Evolutionary conservation across 1,140 invertebrate species (phyloP), one percentile per base, ranked within the genome.

Genomic region (Oreohelix idahoensis): DNA sequence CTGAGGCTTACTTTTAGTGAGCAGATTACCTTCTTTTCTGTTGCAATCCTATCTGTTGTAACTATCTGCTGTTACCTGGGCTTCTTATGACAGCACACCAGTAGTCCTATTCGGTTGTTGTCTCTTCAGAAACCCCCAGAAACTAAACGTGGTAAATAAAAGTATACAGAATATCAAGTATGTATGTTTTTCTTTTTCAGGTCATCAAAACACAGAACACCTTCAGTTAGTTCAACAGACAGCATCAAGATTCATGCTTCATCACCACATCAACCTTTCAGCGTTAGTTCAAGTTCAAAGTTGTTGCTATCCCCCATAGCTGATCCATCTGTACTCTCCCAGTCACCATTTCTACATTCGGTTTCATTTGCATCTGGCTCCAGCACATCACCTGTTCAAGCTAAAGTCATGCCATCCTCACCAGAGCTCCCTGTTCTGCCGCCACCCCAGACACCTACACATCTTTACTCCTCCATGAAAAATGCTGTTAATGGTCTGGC

Each of bases 181-280:
- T 45, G 42, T 45, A 15, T 45, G 17, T 20, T 77, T 42, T 8
- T 53, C 36, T 58, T 53, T 82, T 74, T 73, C 38, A 73, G 71
- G 71, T 26, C 71, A 42, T 45, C 42, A n/a, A 73, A 73, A 42
- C 71, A 77, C 15, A 39, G 84, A 35, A 39, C 63, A 53, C 23
- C 81, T 15, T 80, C 78, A 36, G n/a, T 53, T 38, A 70, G 84
- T 58, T 85, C 84, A 71, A 0, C 58, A 35, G 84, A 85, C 15
- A 77, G 76, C 17, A 23, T 63, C 45, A 75, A 75, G 32, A 35
- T 81, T 71, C 63, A 71, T 58, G 4, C 69, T n/a, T 35, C 79
- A 29, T 42, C 78, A 45, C 42, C 26, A 39, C 36, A 53, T 17
- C 74, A 78, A 0, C 11, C 58, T 42, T 20, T 42, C 35, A 42